Conservation (phyloP, 2,797 vertebrate genomes). For the Tapirus indicus region DNA sequence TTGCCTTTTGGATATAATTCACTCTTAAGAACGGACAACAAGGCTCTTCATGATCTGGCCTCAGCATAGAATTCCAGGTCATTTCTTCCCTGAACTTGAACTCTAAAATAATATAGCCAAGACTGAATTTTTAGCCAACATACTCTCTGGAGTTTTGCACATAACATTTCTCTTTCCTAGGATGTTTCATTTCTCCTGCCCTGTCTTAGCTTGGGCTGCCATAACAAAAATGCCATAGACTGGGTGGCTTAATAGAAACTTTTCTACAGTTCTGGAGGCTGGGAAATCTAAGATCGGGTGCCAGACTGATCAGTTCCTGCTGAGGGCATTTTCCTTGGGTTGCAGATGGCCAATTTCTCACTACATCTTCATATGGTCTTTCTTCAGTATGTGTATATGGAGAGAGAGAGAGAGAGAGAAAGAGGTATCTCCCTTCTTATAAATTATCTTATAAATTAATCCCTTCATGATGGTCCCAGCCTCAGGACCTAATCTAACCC, state of each 20-base stretch:
- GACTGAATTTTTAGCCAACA: neutral
- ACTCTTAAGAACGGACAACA: neutral
- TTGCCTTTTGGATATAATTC: neutral
- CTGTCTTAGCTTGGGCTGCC: neutral
- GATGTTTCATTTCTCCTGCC: neutral
- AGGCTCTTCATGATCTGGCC: neutral
- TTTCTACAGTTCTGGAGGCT: neutral
- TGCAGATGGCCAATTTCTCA: too few species aligned
- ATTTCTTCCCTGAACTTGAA: neutral
- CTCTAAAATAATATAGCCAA: neutral
- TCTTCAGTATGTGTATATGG: neutral
- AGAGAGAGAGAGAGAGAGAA: neutral
- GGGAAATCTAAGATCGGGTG: neutral
- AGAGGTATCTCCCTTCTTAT: too few species aligned
- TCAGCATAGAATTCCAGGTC: neutral
- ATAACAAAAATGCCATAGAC: neutral
- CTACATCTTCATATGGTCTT: neutral
- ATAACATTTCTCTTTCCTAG: neutral
- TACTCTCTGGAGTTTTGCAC: neutral
- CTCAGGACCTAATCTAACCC: neutral
- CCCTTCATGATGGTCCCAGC: neutral
- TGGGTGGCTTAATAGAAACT: neutral
- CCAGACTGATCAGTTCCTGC: neutral
- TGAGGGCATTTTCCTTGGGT: neutral
- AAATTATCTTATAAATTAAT: too few species aligned